Evolutionary conservation across 2,113 vertebrate genomes (phyloP), one percentile per base, ranked within the genome.

Genomic region (Andinoacara biseriatus): DNA sequence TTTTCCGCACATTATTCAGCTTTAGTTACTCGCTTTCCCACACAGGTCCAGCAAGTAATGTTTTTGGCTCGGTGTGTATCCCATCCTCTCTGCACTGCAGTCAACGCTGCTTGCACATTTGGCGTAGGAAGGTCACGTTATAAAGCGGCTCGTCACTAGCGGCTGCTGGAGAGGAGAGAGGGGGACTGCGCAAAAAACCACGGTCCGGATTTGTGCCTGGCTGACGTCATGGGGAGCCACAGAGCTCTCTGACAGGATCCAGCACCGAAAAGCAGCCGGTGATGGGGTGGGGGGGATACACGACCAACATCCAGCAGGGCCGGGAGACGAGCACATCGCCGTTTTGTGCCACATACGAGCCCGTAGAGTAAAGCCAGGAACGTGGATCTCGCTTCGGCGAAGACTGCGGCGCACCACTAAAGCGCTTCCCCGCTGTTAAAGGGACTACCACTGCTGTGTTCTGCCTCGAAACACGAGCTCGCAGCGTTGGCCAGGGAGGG

Each of bases 121-220:
- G 80, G 88, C 82, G 90, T 92, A 91, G 92, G 90, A 93, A 93
- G 93, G 94, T 94, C 92, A 93, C 87, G 90, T 93, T 90, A 85
- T 87, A 78, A 85, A 78, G 82, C 74, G 87, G 80, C 65, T 85
- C 83, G 76, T 78, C 81, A 78, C 57, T 80, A 29, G 79, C 72
- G 10, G 82, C 88, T 82, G 76, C 81, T 43, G 57, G 49, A 61
- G 62, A 82, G 83, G 83, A 76, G 58, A 58, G 60, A 29, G 78
- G 83, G 81, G 83, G 86, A 95, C 95, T 96, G 95, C 95, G 94
- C 94, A 95, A 95, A 94, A 95, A 95, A 95, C 61, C 88, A 88
- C 81, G 87, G 92, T 94, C 93, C 89, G 93, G 95, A 94, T 94
- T 93, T 92, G 90, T 81, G 87, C 80, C 76, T 87, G 76, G 5